phyloP scores from a whole-genome alignment of 1,140 invertebrate genomes.

The Tetragonula clypearis region DNA sequence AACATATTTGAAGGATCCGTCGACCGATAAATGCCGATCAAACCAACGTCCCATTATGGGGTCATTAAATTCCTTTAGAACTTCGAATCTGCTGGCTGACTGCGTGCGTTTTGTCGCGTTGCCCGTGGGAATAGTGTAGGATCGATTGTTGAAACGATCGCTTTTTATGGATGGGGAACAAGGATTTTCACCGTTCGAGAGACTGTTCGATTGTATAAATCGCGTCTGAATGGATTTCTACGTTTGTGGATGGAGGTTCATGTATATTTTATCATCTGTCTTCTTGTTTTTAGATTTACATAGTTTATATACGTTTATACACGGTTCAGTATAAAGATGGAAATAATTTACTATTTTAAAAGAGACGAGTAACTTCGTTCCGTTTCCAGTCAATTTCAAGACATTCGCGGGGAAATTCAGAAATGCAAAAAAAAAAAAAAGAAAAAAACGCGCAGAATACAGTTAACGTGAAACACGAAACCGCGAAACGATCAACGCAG shows the following conservation, averaged over 20 bases:
- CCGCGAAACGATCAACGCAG: no score
- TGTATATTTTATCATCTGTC: not conserved
- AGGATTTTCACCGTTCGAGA: not conserved
- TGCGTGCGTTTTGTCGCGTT: not conserved
- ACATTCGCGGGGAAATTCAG: no score
- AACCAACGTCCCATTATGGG: not conserved
- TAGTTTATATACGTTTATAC: no score
- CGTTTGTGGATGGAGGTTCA: not conserved
- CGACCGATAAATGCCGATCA: slow-evolving; percentile 8
- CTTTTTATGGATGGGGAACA: not conserved
- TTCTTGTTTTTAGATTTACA: not conserved
- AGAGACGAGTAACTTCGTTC: no score
- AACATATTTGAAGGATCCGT: not conserved
- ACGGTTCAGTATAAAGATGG: no score
- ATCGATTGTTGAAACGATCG: not conserved
- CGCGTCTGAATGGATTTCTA: not conserved
- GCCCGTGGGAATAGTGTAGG: not conserved
- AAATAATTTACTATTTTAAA: not conserved
- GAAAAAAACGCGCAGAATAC: no score
- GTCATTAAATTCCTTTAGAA: not conserved
- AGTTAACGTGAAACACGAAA: no score
- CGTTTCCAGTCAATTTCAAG: no score
- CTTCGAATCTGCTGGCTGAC: not conserved
- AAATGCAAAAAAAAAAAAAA: no score
- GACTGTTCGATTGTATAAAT: not conserved